Percentiles rank a stretch among this genome's conserved stretches.
phyloP scores from a whole-genome alignment of 2,888 invertebrate species.

The Dynastes maya region DNA sequence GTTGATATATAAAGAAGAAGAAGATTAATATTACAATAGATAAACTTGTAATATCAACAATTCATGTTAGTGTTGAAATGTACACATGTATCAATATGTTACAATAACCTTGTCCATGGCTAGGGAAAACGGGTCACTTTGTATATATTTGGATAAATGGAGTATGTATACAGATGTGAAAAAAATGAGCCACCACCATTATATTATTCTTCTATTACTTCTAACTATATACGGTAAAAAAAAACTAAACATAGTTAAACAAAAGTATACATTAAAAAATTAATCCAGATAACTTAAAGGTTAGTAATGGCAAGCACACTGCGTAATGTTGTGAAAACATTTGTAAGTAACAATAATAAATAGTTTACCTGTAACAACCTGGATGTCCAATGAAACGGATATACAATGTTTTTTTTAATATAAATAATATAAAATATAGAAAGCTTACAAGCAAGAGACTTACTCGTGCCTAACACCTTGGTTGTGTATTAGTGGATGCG shows the following conservation, averaged over 20 bases:
- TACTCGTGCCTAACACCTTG: conserved; percentile 40
- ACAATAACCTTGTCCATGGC: conserved; percentile 33
- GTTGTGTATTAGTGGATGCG: conserved; percentile 39
- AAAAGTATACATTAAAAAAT: background rate
- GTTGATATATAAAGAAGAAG: conserved; percentile 49
- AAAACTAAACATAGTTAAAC: background rate
- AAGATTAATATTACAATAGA: background rate
- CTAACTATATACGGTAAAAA: background rate
- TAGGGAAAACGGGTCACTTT: conserved; percentile 44
- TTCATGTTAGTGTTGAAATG: conserved; percentile 38
- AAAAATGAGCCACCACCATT: conserved; percentile 60
- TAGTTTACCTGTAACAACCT: conserved; percentile 47
- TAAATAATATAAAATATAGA: conserved; percentile 20
- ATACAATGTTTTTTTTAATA: conserved; percentile 9
- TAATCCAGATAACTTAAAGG: conserved; percentile 29
- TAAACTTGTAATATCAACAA: background rate
- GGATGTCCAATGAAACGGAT: conserved; percentile 49
- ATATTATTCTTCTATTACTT: conserved; percentile 3
- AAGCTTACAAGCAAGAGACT: conserved; percentile 45
- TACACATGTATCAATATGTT: conserved; percentile 25
- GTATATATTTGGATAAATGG: conserved; percentile 46
- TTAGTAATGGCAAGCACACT: conserved; percentile 7
- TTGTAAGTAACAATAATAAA: conserved; percentile 21
- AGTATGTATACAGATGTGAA: conserved; percentile 32
- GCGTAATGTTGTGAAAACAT: background rate